Evolutionary conservation across 2,888 invertebrate species (phyloP).

Genomic region (Aporophyla lueneburgensis): DNA sequence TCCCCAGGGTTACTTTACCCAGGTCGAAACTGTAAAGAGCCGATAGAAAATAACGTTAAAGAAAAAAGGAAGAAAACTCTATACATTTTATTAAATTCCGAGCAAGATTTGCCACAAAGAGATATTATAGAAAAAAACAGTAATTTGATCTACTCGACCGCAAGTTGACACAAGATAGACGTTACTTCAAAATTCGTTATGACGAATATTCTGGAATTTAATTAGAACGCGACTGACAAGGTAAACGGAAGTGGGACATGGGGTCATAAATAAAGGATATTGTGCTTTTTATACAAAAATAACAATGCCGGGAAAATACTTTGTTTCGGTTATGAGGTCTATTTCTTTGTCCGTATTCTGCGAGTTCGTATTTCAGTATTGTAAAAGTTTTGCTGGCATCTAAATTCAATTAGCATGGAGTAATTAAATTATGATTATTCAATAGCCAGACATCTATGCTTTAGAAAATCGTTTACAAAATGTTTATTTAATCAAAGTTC

Average conservation of each 20-base stretch:
- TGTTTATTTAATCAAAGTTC: slow-evolving; percentile 54
- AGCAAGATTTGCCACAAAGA: slow-evolving; percentile 51
- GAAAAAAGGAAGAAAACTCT: slow-evolving; percentile 40
- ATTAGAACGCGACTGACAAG: slow-evolving; percentile 53
- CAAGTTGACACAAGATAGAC: slow-evolving; percentile 63
- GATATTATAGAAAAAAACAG: slow-evolving; percentile 52
- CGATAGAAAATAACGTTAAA: slow-evolving; percentile 59
- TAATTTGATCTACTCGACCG: slow-evolving; percentile 61
- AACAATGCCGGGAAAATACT: slow-evolving; percentile 12
- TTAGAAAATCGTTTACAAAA: slow-evolving; percentile 33
- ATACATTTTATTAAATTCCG: slow-evolving; percentile 65
- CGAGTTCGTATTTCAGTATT: background rate
- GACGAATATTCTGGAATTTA: slow-evolving; percentile 62
- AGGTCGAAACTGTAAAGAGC: slow-evolving; percentile 49
- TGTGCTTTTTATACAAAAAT: slow-evolving; percentile 19
- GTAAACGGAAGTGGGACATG: slow-evolving; percentile 35
- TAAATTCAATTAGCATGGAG: slow-evolving; percentile 29
- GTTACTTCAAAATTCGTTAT: slow-evolving; percentile 51
- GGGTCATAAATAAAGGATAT: slow-evolving; percentile 37
- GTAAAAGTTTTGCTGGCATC: slow-evolving; percentile 7
- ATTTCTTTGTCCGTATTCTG: background rate
- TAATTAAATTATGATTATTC: slow-evolving; percentile 34
- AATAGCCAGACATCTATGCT: slow-evolving; percentile 19
- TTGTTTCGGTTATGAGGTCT: background rate
- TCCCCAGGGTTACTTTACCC: slow-evolving; percentile 34